Evolutionary conservation across 2,113 vertebrate species (phyloP), one percentile per base, ranked within the genome.

Genomic region (Paratilapia polleni): DNA sequence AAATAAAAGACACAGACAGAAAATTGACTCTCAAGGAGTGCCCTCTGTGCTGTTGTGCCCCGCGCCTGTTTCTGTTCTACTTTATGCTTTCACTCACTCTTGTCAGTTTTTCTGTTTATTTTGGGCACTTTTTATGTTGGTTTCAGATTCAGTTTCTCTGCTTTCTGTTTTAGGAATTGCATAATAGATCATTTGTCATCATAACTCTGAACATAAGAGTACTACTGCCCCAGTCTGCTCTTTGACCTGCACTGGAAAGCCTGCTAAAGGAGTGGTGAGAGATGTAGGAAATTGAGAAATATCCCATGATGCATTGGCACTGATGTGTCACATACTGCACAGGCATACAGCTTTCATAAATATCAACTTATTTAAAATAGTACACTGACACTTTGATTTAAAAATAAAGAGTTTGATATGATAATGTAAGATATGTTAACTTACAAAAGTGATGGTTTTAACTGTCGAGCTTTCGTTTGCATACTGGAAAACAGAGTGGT

Each of bases 321-420:
- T 77, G 75, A 81, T 68, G 80, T 90, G 78, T 89, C 76, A 77
- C 70, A 82, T 63, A 75, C 86, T 78, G 66, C 92, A 93, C 82
- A 89, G 82, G 68, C 58, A 73, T 73, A 61, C 38, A 81, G 22
- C 81, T 79, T 84, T 88, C 73, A 85, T 89, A 54, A 85, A 88
- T 87, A 87, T 86, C 77, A 43, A 75, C 52, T 78, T 95, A 94
- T 94, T 95, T 95, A 93, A 94, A 88, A 84, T 83, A 91, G 81
- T 90, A 94, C 90, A 93, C 92, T 95, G 92, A 94, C 89, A 92
- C 85, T 92, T 95, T 95, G 79, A 84, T 93, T 94, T 92, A 89
- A 83, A 92, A 87, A 86, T 87, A 82, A 89, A 93, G 84, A 88
- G 88, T 85, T 88, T 75, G 66, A 76, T 85, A 62, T 60, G 52